These are phyloP conservation scores for Tragelaphus eurycerus DNA, from an alignment of 2,797 vertebrate genomes.

Conservation along the genomic window DNA sequence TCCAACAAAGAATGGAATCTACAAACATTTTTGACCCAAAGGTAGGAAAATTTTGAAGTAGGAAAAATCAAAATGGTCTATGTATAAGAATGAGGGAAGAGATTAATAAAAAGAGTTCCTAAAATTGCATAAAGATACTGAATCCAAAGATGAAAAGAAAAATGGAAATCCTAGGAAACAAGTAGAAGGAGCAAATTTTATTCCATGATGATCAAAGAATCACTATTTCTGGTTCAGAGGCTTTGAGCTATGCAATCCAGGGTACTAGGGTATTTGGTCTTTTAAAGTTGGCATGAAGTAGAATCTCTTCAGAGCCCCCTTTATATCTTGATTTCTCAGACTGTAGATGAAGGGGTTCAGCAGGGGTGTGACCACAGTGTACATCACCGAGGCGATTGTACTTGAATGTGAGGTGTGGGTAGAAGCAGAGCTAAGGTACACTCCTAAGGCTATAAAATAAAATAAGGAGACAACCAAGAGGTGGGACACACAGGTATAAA, in stretches of 20 bases:
- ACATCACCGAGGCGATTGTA: accelerated
- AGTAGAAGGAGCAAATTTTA: background rate
- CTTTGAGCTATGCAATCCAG: background rate
- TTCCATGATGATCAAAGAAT: background rate
- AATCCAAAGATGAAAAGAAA: background rate
- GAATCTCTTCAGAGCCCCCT: background rate
- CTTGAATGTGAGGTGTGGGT: background rate
- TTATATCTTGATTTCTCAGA: background rate
- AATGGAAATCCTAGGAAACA: background rate
- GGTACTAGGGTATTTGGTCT: background rate
- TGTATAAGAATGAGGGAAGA: background rate
- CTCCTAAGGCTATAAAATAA: background rate
- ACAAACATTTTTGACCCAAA: background rate
- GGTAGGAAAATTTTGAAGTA: background rate
- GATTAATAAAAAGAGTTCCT: background rate
- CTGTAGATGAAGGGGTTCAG: background rate
- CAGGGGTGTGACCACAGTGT: background rate
- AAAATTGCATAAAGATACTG: background rate
- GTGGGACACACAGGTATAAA: background rate
- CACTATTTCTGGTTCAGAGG: background rate
- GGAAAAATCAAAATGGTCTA: background rate
- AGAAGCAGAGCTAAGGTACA: background rate
- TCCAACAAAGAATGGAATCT: background rate
- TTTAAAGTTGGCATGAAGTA: background rate
- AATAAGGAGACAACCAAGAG: background rate